Conservation (phyloP, 2,888 invertebrate species). For the Pachydiplax longipennis region DNA sequence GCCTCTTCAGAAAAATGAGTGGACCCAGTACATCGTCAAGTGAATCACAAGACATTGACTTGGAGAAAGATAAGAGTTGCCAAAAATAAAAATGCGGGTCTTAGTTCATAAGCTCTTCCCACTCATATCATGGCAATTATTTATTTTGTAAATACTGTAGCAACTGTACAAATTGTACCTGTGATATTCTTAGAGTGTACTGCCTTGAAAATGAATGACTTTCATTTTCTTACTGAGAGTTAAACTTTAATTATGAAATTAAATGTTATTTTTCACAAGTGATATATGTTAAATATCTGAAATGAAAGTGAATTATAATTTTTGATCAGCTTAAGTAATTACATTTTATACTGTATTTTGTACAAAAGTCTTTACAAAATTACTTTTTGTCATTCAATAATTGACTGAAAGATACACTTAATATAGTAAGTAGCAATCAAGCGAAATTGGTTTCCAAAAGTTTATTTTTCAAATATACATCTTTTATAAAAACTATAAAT, state of each 20-base stretch:
- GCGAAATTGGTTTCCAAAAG: too few relatives aligned
- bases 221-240: not conserved
- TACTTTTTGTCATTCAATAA: too few relatives aligned
- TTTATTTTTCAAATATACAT: too few relatives aligned
- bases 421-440: too few relatives aligned
- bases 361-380: too few relatives aligned
- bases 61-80: not conserved
- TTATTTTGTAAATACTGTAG: not conserved
- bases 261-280: not conserved
- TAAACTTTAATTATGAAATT: not conserved
- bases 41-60: not conserved
- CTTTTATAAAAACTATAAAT: too few relatives aligned
- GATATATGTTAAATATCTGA: not conserved
- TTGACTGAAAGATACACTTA: too few relatives aligned
- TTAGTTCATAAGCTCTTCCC: not conserved
- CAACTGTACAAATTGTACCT: not conserved
- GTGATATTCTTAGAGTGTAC: not conserved
- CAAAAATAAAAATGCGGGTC: not conserved
- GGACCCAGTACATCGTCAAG: not conserved
- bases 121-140: not conserved
- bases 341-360: not conserved
- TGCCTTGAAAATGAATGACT: not conserved
- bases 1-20: slow-evolving; percentile 34
- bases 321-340: not conserved
- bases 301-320: not conserved